A percentile compares a stretch with the other conserved stretches of the same genome.
These are phyloP conservation scores for Phataginus tetradactyla DNA, from an alignment of 2,797 vertebrate genomes.

Conservation along the genomic window DNA sequence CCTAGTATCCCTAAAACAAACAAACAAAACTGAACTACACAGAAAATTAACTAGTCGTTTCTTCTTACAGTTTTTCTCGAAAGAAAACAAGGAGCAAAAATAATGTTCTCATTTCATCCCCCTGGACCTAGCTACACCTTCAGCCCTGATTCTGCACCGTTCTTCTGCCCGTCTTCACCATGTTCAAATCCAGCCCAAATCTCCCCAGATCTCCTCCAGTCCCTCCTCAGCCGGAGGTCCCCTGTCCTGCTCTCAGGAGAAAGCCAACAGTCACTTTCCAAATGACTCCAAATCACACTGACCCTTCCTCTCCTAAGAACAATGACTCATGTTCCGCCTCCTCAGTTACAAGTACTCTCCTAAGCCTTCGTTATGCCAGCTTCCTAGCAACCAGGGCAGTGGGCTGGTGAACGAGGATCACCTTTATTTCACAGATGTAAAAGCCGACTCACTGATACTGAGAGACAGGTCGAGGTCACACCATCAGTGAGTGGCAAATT, in stretches of 20 bases:
- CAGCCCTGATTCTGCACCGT: neutral
- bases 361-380: neutral
- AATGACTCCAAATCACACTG: neutral
- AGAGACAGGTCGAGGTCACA: neutral
- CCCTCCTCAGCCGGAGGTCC: neutral
- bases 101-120: neutral
- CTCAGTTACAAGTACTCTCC: neutral
- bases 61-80: neutral
- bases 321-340: neutral
- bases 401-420: neutral
- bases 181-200: neutral
- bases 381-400: neutral
- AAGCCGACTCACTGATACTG: neutral
- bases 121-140: neutral
- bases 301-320: neutral
- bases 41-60: neutral
- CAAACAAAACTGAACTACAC: neutral
- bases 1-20: neutral
- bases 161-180: accelerated
- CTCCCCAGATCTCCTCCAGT: accelerated
- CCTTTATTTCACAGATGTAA: neutral
- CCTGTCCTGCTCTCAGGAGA: neutral
- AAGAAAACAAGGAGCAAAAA: neutral
- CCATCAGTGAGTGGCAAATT: neutral
- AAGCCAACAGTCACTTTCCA: neutral